Evolutionary conservation across 2,797 vertebrate genomes (phyloP).

Genomic region (Alosa sapidissima): DNA sequence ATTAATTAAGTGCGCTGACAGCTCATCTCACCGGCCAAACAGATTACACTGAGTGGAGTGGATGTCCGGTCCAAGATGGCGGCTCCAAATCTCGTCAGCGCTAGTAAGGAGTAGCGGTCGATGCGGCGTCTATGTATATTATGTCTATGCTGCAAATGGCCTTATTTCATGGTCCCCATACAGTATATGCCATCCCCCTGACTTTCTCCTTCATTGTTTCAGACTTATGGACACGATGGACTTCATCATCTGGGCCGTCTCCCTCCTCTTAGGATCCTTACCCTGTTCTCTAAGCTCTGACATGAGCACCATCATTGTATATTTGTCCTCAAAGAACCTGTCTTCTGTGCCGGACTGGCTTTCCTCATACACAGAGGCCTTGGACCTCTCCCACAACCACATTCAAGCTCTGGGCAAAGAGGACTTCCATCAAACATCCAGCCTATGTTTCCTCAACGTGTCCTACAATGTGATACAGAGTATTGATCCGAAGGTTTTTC

Average conservation of each 20-base stretch:
- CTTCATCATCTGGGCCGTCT: slow-evolving; percentile 37
- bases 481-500: slow-evolving; percentile 71
- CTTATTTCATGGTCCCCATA: background rate
- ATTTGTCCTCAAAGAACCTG: slow-evolving; percentile 68
- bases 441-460: slow-evolving; percentile 75
- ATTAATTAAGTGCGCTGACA: no score
- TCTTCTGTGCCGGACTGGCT: slow-evolving; percentile 70
- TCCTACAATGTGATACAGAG: slow-evolving; percentile 73
- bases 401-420: slow-evolving; percentile 68
- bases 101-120: no score
- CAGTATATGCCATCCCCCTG: no score
- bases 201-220: background rate
- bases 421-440: slow-evolving; percentile 67
- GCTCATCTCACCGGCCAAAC: no score
- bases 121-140: no score
- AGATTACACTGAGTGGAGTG: no score
- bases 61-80: no score
- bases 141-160: no score
- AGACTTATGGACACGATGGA: background rate
- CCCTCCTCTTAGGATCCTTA: slow-evolving; percentile 46
- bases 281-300: slow-evolving; percentile 27
- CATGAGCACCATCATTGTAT: slow-evolving; percentile 38
- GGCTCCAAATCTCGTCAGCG: no score
- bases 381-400: slow-evolving; percentile 82
- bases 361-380: slow-evolving; percentile 48